Base-by-base conservation (phyloP, 2,888 invertebrate species). In the Acanthococcus lagerstroemiae region DNA sequence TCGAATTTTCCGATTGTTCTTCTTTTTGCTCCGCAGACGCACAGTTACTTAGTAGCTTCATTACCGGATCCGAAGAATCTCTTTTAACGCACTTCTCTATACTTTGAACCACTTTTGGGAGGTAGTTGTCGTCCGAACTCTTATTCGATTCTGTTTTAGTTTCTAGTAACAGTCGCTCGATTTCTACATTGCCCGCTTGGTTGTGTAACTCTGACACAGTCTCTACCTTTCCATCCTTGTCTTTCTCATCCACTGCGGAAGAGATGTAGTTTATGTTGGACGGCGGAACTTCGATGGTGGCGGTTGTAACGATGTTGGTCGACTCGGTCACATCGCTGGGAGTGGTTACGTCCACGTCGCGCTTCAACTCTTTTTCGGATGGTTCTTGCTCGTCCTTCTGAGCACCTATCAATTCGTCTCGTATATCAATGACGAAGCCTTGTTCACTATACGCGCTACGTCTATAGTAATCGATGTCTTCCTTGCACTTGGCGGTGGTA, bases 401-500 rank as follows among this genome's bases (percentile, higher is more conserved):
- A n/a, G 12, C 17, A 9, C 22, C 9, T 1, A 55, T 2, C 3
- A 21, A 7, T 55, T 55, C 55, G 1, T 37, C 45, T 26, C 27
- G 12, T 56, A 26, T 5, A 26, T n/a, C 9, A 17, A 12, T 12
- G 0, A 7, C 9, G 1, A 4, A 19, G 0, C 19, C 45, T 24
- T 30, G 25, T 4, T 52, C 45, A 22, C 37, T n/a, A 44, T 46
- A 26, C 3, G 37, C 45, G 17, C 37, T n/a, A 46, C 37, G 17
- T 37, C 63, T 50, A 56, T 56, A 15, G 52, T 67, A 30, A 63
- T 52, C 22, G 44, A 56, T 15, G 50, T 9, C 22, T 12, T 55
- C 63, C 22, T 58, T 67, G 50, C 55, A 69, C 65, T 72, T 71
- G 37, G 72, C 72, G 2, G 72, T 73, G 1, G 72, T 72, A 22